Conservation (phyloP, 2,113 vertebrate genomes). For the Crotalus tigris region DNA sequence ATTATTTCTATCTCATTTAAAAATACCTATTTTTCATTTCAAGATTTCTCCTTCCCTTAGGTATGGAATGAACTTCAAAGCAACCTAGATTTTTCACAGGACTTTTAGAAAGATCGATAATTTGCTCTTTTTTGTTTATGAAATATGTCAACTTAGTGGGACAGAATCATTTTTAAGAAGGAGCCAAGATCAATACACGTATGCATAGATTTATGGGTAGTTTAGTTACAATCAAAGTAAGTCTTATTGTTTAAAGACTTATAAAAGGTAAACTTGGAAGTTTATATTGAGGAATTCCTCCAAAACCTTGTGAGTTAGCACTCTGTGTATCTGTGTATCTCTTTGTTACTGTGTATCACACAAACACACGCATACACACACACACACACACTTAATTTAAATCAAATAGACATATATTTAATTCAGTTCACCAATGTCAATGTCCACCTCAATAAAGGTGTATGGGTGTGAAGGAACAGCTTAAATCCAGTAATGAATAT, state of each 20-base stretch:
- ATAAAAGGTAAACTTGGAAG: slow-evolving; percentile 59
- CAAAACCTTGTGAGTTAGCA: slow-evolving; percentile 41
- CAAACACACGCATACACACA: neutral
- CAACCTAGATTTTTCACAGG: slow-evolving; percentile 75
- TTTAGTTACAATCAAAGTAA: slow-evolving; percentile 79
- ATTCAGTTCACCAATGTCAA: slow-evolving; percentile 8
- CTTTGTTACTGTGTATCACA: neutral
- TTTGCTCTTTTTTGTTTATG: slow-evolving; percentile 83
- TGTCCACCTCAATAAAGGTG: neutral
- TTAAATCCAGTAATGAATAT: neutral
- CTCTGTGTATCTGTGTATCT: slow-evolving; percentile 29
- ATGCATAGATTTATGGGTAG: slow-evolving; percentile 82
- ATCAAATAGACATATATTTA: slow-evolving; percentile 26
- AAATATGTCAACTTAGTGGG: slow-evolving; percentile 80
- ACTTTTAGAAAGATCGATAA: slow-evolving; percentile 82
- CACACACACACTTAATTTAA: slow-evolving; percentile 21
- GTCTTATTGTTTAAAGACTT: slow-evolving; percentile 67
- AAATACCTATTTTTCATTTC: slow-evolving; percentile 75
- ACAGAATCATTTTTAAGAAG: slow-evolving; percentile 83
- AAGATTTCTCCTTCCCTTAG: slow-evolving; percentile 73
- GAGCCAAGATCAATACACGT: slow-evolving; percentile 79
- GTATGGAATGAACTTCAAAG: slow-evolving; percentile 74
- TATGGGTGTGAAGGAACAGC: neutral
- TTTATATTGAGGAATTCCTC: slow-evolving; percentile 47
- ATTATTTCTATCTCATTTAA: slow-evolving; percentile 62